Conservation (phyloP, 37 sponge, comb jelly and placozoan species). For the Haliclona indistincta region DNA sequence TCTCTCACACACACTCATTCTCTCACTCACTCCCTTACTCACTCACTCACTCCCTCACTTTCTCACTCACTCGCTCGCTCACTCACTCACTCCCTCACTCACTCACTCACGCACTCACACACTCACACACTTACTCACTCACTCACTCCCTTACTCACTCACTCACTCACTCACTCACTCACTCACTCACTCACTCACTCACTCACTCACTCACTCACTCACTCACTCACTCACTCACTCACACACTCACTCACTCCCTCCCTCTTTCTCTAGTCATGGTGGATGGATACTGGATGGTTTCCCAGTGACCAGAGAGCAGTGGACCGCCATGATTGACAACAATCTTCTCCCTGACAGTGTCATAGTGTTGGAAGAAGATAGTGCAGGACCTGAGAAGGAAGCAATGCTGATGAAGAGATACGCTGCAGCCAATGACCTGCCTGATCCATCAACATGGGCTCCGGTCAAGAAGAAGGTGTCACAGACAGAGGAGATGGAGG, state of each 20-base stretch:
- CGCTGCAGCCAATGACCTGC: slow-evolving; percentile 24
- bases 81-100: too few relatives aligned
- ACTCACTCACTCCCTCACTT: too few relatives aligned
- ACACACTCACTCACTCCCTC: background rate
- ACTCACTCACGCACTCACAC: too few relatives aligned
- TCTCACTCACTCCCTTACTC: too few relatives aligned
- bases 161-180: too few relatives aligned
- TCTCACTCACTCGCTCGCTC: too few relatives aligned
- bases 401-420: slow-evolving; percentile 30
- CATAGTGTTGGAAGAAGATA: slow-evolving; percentile 65
- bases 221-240: too few relatives aligned
- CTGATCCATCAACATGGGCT: slow-evolving; percentile 34
- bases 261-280: slow-evolving; percentile 64
- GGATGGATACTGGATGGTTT: slow-evolving; percentile 98
- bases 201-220: background rate
- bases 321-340: slow-evolving; percentile 86
- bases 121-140: too few relatives aligned
- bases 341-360: slow-evolving; percentile 88
- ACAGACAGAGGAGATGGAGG: background rate
- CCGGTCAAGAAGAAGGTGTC: slow-evolving; percentile 6
- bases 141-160: too few relatives aligned
- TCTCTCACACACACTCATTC: background rate
- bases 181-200: too few relatives aligned
- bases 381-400: slow-evolving; percentile 22
- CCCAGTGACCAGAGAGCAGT: slow-evolving; percentile 88